phyloP scores from a whole-genome alignment of 2,888 invertebrate genomes.

The Amphipoea lucens region DNA sequence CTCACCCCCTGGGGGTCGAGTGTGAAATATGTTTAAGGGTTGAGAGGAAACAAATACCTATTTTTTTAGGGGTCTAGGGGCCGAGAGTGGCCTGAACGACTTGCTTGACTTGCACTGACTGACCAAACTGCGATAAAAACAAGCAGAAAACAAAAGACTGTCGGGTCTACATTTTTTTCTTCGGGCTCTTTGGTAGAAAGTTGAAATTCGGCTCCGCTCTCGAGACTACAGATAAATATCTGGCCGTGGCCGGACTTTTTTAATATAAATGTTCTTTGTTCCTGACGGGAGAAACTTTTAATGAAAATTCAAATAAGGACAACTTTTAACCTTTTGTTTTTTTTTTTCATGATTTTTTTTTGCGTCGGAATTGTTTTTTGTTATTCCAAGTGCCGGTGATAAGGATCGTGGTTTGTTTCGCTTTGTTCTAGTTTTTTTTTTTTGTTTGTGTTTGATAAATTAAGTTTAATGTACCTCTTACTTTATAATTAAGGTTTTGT shows the following conservation, averaged over 20 bases:
- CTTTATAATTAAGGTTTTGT: conserved; percentile 4
- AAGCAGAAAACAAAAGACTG: conserved; percentile 38
- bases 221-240: conserved; percentile 90
- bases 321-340: conserved; percentile 87
- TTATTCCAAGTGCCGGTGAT: conserved; percentile 80
- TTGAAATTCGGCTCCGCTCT: conserved; percentile 88
- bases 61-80: too few species aligned
- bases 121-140: background rate
- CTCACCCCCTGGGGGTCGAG: too few species aligned
- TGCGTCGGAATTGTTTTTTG: conserved; percentile 81
- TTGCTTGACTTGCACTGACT: background rate
- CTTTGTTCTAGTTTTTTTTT: conserved; percentile 60
- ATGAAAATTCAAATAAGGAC: conserved; percentile 89
- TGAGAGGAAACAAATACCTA: too few species aligned
- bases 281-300: conserved; percentile 89
- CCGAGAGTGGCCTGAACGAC: too few species aligned
- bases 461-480: conserved; percentile 36
- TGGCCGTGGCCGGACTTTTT: conserved; percentile 89
- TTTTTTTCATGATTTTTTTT: conserved; percentile 73
- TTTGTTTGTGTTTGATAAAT: conserved; percentile 39
- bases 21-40: too few species aligned
- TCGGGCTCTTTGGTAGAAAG: conserved; percentile 79
- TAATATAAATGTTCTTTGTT: conserved; percentile 91
- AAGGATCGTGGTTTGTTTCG: conserved; percentile 68
- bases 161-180: conserved; percentile 70